phyloP scores from a whole-genome alignment of 2,888 invertebrate species.

The Lagria hirta region DNA sequence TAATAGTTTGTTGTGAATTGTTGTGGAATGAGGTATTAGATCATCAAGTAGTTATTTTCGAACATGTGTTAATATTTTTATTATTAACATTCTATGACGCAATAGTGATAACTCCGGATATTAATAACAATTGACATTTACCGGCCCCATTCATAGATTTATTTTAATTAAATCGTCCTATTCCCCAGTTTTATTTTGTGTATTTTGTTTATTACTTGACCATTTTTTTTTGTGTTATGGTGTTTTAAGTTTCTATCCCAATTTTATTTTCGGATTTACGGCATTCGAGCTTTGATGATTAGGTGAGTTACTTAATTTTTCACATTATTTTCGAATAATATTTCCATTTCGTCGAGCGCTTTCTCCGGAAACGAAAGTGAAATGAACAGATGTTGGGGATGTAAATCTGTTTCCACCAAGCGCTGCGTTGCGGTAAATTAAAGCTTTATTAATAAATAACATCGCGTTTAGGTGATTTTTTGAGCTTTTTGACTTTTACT shows the following conservation, averaged over 20 bases:
- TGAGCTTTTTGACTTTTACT: no score
- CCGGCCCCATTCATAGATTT: slow-evolving; percentile 5
- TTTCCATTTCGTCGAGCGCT: slow-evolving; percentile 9
- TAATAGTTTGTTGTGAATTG: slow-evolving; percentile 21
- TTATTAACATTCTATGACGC: slow-evolving; percentile 28
- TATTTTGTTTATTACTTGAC: slow-evolving; percentile 5
- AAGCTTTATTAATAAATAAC: slow-evolving; percentile 20
- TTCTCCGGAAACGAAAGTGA: slow-evolving; percentile 21
- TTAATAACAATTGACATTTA: slow-evolving; percentile 1
- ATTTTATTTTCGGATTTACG: slow-evolving; percentile 20
- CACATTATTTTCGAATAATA: slow-evolving; percentile 2
- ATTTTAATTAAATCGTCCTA: slow-evolving; percentile 3
- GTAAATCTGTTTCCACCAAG: slow-evolving; percentile 20
- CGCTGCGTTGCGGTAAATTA: no score
- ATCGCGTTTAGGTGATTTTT: no score
- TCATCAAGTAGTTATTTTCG: slow-evolving; percentile 17
- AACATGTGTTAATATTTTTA: slow-evolving; percentile 35
- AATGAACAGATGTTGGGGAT: slow-evolving; percentile 27
- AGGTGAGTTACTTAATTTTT: slow-evolving; percentile 15
- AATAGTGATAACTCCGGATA: slow-evolving; percentile 16
- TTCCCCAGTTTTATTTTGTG: slow-evolving; percentile 14
- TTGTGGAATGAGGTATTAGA: slow-evolving; percentile 19
- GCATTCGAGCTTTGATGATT: slow-evolving; percentile 7
- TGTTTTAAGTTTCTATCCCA: slow-evolving; percentile 17
- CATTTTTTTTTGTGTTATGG: slow-evolving; percentile 6